phyloP scores from a whole-genome alignment of 2,797 vertebrate species.

The Eurystomus glaucurus region DNA sequence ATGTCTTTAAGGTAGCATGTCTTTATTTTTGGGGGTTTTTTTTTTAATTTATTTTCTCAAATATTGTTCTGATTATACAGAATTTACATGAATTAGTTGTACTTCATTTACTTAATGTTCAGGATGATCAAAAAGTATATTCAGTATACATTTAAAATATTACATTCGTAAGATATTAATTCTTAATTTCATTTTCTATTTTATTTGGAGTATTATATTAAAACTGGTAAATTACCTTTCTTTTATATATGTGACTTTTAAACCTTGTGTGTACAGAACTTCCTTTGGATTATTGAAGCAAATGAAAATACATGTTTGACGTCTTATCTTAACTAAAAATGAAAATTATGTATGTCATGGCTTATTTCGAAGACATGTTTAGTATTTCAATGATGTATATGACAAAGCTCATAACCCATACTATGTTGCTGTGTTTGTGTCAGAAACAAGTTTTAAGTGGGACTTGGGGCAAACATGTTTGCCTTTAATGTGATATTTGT shows the following conservation, averaged over 20 bases:
- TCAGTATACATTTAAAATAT: not conserved
- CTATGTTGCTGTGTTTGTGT: constrained; percentile 8
- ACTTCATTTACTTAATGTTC: not conserved
- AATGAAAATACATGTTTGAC: constrained; percentile 1
- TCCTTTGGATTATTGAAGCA: constrained; percentile 20
- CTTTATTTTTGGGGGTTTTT: not conserved
- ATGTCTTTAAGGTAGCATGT: not conserved
- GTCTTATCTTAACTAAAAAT: constrained; percentile 39
- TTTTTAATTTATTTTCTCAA: not conserved
- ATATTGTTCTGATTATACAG: not conserved
- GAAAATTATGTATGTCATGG: not conserved
- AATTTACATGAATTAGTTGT: not conserved
- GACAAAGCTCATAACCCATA: not conserved
- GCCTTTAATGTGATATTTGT: not conserved
- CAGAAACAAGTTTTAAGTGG: not conserved
- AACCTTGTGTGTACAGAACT: not conserved
- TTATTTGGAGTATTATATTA: not conserved
- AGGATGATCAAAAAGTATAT: not conserved
- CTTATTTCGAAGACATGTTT: constrained; percentile 21
- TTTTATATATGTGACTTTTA: constrained; percentile 21
- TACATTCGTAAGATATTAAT: not conserved
- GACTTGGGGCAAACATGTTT: not conserved
- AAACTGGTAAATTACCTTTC: not conserved
- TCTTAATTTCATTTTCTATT: not conserved
- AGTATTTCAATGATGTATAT: not conserved